A percentile compares a stretch with the other conserved stretches of the same genome.
Conservation (phyloP, 2,888 invertebrate species). For the Drosophila meridionalis region DNA sequence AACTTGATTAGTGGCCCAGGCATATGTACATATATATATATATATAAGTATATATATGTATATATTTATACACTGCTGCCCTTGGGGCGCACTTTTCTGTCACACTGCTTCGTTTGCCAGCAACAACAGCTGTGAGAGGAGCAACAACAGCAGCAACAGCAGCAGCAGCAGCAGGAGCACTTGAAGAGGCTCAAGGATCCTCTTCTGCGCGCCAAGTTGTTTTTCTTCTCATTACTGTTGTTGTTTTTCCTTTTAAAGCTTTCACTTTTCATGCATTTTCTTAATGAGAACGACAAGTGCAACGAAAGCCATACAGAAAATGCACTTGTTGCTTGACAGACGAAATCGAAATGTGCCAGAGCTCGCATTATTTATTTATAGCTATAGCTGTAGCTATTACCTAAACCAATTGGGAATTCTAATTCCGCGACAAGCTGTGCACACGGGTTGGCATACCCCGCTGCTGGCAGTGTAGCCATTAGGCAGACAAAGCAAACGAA, state of each 20-base stretch:
- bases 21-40: neutral
- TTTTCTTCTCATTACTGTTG: conserved; percentile 29
- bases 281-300: conserved; percentile 54
- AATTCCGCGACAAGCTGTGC: neutral
- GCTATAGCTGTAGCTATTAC: neutral
- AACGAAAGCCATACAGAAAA: neutral
- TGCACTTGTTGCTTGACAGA: neutral
- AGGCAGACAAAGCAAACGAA: conserved; percentile 40
- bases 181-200: conserved; percentile 63
- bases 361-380: neutral
- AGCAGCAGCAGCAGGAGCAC: conserved; percentile 15
- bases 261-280: conserved; percentile 53
- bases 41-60: neutral
- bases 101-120: conserved; percentile 43
- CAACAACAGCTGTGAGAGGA: conserved; percentile 24
- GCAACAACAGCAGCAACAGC: conserved; percentile 19
- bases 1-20: conserved; percentile 64
- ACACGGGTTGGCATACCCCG: neutral
- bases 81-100: conserved; percentile 36
- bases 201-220: conserved; percentile 47
- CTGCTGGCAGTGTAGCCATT: conserved; percentile 1
- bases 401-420: neutral
- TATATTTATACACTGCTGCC: conserved; percentile 2
- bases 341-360: neutral
- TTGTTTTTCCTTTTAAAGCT: conserved; percentile 24